Evolutionary conservation across 2,797 vertebrate genomes (phyloP).

Genomic region (Morus bassanus): DNA sequence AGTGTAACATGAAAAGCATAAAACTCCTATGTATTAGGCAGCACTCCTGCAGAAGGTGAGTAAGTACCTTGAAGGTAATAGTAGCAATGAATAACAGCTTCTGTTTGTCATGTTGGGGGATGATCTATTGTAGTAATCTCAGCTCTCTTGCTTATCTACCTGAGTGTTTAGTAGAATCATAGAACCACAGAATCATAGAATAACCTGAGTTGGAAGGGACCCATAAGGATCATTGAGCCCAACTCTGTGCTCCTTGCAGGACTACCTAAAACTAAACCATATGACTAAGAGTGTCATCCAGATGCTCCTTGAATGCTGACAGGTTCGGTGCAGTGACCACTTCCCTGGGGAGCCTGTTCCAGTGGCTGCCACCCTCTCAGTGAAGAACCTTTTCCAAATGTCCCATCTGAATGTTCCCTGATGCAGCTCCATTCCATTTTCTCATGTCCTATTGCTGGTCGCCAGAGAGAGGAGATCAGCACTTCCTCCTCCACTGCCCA

Average conservation of each 20-base stretch:
- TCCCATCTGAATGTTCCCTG: neutral
- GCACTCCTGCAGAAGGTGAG: neutral
- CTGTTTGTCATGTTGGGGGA: neutral
- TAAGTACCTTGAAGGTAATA: neutral
- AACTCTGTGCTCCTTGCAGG: neutral
- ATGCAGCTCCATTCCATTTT: neutral
- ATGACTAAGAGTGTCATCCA: neutral
- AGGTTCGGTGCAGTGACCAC: accelerated
- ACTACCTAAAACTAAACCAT: neutral
- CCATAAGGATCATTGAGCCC: neutral
- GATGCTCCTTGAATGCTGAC: neutral
- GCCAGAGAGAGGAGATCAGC: neutral
- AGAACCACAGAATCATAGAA: neutral
- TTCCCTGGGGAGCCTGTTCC: neutral
- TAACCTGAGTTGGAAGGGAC: neutral
- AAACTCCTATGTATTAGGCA: neutral
- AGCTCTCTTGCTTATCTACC: neutral
- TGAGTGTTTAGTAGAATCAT: neutral
- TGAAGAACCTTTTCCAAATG: neutral
- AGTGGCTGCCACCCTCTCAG: neutral
- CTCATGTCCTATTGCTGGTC: neutral
- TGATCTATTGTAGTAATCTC: neutral
- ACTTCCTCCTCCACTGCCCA: neutral
- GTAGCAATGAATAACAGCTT: neutral
- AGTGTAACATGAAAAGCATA: neutral